A percentile compares a stretch with the other conserved stretches of the same genome.
Evolutionary conservation across 2,888 invertebrate genomes (phyloP).

Genomic region (Caenorhabditis zanzibari): DNA sequence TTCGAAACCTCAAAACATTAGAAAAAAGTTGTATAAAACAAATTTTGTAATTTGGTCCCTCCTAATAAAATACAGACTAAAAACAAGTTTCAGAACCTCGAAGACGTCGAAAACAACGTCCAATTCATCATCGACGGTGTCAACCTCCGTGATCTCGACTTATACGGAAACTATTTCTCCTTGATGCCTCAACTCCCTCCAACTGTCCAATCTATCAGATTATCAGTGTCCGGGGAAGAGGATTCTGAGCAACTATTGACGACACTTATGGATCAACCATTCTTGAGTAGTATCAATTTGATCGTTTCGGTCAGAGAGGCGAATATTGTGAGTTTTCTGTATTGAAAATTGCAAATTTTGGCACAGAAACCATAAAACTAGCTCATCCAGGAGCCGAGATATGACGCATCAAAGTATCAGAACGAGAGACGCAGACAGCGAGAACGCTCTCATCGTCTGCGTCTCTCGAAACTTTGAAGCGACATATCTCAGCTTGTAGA

Average conservation of each 20-base stretch:
- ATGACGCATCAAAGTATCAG: background rate
- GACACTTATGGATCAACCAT: constrained; percentile 70
- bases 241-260: constrained; percentile 73
- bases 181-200: constrained; percentile 78
- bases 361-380: background rate
- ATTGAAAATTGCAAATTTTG: background rate
- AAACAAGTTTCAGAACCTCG: constrained; percentile 54
- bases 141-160: constrained; percentile 78
- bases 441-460: no score
- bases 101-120: constrained; percentile 60
- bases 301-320: constrained; percentile 78
- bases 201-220: constrained; percentile 77
- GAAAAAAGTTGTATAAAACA: no score
- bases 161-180: constrained; percentile 82
- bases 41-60: no score
- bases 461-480: no score
- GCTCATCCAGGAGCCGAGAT: background rate
- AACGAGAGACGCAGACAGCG: background rate
- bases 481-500: no score
- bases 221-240: constrained; percentile 81
- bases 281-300: constrained; percentile 75
- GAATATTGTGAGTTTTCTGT: constrained; percentile 71
- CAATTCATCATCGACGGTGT: constrained; percentile 69
- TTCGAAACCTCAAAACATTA: no score
- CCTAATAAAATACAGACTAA: no score